Base-by-base conservation (phyloP, 2,888 invertebrate species). In the Chydorus sphaericus region DNA sequence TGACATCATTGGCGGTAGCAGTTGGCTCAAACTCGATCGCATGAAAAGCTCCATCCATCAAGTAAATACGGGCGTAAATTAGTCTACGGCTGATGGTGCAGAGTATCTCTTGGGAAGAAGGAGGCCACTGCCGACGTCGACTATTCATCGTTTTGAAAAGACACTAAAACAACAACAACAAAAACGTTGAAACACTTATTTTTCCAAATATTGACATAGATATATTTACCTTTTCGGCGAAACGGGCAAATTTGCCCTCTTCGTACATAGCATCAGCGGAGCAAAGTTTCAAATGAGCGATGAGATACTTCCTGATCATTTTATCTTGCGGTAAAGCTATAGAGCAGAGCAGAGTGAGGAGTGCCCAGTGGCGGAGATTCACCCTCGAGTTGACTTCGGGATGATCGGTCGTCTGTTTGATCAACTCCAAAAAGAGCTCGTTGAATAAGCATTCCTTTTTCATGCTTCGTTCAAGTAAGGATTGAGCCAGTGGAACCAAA, bases 1-100 rank as follows among this genome's bases (percentile, higher is more conserved):
- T 82, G 2, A 93, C 85, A 66, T 93, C 91, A 64, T 82, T 81
- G 4, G 91, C 86, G 0, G 91, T 90, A 49, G 92, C 88, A 30
- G 90, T 90, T 0, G 93, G 90, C 66, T 93, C 90, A 72, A 94
- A 94, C 71, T 93, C 93, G 0, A 94, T 82, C 0, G 91, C 88
- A 69, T 93, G 88, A 68, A 91, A 92, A 33, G 48, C 66, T 92
- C 91, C 92, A 68, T 93, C 93, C 79, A 93, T 83, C 65, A 94
- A 82, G 68, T 90, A 80, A 66, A 94, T 89, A 49, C 90, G 79
- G 3, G 91, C 88, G 68, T 92, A 91, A 62, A 93, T 84, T 1
- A 89, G 89, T 51, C 92, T 76, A 49, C 93, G 77, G 65, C 91
- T 90, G 39, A 89, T 88, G 6, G 93, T 91, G 66, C 91, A 93